phyloP scores from a whole-genome alignment of 2,888 invertebrate species.

The Toxonevra muliebris region DNA sequence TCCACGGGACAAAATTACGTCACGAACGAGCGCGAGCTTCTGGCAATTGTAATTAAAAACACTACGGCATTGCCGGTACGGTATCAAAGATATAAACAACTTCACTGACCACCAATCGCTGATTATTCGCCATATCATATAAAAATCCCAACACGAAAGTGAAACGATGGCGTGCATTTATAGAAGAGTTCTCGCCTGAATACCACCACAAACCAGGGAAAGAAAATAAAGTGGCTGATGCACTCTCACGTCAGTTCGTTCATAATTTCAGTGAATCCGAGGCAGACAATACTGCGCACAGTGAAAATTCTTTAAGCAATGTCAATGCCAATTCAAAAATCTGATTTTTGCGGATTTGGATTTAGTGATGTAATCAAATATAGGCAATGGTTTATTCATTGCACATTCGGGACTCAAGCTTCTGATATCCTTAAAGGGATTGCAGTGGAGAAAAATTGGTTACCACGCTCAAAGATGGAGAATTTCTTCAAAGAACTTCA shows the following conservation, averaged over 20 bases:
- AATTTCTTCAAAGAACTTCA: too few species aligned
- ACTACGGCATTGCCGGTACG: slow-evolving; percentile 24
- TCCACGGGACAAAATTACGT: slow-evolving; percentile 19
- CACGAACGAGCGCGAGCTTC: slow-evolving; percentile 24
- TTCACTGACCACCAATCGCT: slow-evolving; percentile 24
- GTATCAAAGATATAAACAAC: slow-evolving; percentile 20
- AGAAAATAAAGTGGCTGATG: slow-evolving; percentile 37
- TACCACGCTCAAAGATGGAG: too few species aligned
- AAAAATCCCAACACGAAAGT: slow-evolving; percentile 22
- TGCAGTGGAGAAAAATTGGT: too few species aligned
- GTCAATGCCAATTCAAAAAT: slow-evolving; percentile 34
- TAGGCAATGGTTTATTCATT: too few species aligned
- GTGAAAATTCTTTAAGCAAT: slow-evolving; percentile 26
- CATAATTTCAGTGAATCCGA: slow-evolving; percentile 20
- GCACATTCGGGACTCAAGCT: too few species aligned
- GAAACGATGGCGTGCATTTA: slow-evolving; percentile 21
- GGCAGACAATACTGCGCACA: slow-evolving; percentile 12
- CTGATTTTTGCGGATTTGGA: too few species aligned
- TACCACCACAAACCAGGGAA: slow-evolving; percentile 36
- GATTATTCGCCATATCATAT: slow-evolving; percentile 16
- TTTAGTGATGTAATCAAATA: too few species aligned
- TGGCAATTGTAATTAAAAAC: slow-evolving; percentile 20
- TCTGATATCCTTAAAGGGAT: too few species aligned
- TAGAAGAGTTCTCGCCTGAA: slow-evolving; percentile 26
- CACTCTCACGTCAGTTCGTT: slow-evolving; percentile 35